Base-by-base conservation (phyloP, 2,797 vertebrate species). In the Setipinna tenuifilis region DNA sequence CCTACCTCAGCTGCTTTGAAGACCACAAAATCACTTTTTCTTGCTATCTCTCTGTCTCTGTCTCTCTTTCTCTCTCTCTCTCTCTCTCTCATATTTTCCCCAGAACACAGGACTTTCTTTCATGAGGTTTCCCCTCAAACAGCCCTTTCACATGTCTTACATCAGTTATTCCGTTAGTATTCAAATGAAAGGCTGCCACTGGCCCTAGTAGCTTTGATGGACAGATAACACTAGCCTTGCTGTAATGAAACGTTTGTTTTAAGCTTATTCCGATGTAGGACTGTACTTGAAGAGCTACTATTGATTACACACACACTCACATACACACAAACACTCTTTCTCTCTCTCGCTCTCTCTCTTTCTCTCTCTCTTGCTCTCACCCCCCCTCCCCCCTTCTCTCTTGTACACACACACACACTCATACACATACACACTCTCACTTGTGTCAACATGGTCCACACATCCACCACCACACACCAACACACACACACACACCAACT, bases 91-190 rank as follows among this genome's bases (percentile, higher is more conserved):
- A 17, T 93, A 93, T 93, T 85, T 89, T 92, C 92, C 90, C 92
- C 92, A 88, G 90, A 91, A 92, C 93, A 93, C 88, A 87, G 91
- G 93, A 91, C 90, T 93, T 92, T 92, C 94, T 95, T 94, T 96
- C 94, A 95, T 96, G 94, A 94, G 94, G 94, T 94, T 92, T 92
- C 91, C 91, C 50, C 92, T 94, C 89, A 93, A 94, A 95, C 68
- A 95, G 93, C 92, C 91, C 93, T 94, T 94, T 96, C 94, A 95
- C 94, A 94, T 92, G 92, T 95, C 94, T 94, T 95, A 95, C 94
- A 96, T 96, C 95, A 95, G 95, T 95, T 95, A 95, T 96, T 95
- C 95, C 95, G 93, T 96, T 93, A 95, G 95, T 94, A 95, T 95
- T 95, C 95, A 91, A 95, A 95, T 95, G 94, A 95, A 96, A 95